phyloP scores from a whole-genome alignment of 2,888 invertebrate species.

The Tetragnatha montana region DNA sequence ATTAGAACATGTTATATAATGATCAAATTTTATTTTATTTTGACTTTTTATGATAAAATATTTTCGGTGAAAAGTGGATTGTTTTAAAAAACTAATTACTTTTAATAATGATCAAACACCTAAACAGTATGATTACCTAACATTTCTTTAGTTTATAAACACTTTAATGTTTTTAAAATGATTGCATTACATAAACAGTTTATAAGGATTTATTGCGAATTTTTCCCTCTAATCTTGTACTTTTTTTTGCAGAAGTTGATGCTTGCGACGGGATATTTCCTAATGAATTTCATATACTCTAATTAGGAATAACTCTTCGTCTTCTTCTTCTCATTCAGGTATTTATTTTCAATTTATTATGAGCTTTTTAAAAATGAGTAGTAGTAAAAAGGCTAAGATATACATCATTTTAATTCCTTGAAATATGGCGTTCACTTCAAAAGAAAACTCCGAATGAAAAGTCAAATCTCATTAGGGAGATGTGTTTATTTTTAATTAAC shows the following conservation, averaged over 20 bases:
- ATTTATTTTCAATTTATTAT: neutral
- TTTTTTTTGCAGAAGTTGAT: neutral
- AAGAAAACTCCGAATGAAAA: neutral
- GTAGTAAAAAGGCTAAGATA: no score
- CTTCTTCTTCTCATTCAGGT: neutral
- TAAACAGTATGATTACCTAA: no score
- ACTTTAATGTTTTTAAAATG: no score
- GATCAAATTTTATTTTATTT: no score
- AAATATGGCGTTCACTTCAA: neutral
- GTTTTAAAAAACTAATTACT: no score
- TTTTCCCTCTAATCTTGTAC: neutral
- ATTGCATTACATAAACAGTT: no score
- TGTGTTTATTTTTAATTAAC: constrained; percentile 24
- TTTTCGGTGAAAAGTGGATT: no score
- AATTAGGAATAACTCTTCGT: neutral
- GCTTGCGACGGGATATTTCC: neutral
- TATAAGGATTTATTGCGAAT: neutral
- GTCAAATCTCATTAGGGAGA: constrained; percentile 28
- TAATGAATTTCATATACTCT: neutral
- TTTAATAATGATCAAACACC: no score
- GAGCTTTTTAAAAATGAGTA: neutral
- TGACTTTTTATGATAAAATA: no score
- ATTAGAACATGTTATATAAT: no score
- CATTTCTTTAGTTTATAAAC: no score
- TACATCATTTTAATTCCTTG: neutral